A percentile compares a stretch with the other conserved stretches of the same genome.
These are phyloP conservation scores for Erpobdella octoculata DNA, from an alignment of 2,888 invertebrate species.

Conservation along the genomic window DNA sequence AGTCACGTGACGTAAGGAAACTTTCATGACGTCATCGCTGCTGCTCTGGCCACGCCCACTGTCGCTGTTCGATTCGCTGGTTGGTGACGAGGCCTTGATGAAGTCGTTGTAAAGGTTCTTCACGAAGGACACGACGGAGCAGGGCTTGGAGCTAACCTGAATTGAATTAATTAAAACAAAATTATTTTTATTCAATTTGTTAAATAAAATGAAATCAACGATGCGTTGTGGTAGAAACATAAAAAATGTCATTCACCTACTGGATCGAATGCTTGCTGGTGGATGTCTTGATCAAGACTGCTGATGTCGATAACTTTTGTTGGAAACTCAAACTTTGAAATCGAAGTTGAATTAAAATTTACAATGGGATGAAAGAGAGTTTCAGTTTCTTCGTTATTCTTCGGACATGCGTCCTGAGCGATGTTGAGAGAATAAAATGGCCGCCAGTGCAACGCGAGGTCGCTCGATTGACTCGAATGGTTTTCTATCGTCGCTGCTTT, in stretches of 20 bases:
- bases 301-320: slow-evolving; percentile 14
- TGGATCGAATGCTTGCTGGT: slow-evolving; percentile 2
- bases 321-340: background rate
- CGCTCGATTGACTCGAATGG: background rate
- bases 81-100: slow-evolving; percentile 8
- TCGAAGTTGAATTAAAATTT: background rate
- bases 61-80: slow-evolving; percentile 29
- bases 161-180: background rate
- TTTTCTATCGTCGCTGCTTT: background rate
- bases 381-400: background rate
- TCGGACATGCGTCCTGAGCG: background rate
- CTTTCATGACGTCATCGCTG: slow-evolving; percentile 21
- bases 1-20: background rate
- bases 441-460: slow-evolving; percentile 2
- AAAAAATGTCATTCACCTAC: background rate
- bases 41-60: slow-evolving; percentile 29
- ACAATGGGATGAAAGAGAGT: slow-evolving; percentile 5
- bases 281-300: slow-evolving; percentile 2
- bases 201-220: no score
- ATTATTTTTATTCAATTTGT: background rate
- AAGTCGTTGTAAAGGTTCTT: background rate
- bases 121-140: slow-evolving; percentile 13
- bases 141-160: slow-evolving; percentile 1
- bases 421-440: slow-evolving; percentile 4
- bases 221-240: no score